Base-by-base conservation (phyloP, 1,140 invertebrate species). In the Hestina assimilis region DNA sequence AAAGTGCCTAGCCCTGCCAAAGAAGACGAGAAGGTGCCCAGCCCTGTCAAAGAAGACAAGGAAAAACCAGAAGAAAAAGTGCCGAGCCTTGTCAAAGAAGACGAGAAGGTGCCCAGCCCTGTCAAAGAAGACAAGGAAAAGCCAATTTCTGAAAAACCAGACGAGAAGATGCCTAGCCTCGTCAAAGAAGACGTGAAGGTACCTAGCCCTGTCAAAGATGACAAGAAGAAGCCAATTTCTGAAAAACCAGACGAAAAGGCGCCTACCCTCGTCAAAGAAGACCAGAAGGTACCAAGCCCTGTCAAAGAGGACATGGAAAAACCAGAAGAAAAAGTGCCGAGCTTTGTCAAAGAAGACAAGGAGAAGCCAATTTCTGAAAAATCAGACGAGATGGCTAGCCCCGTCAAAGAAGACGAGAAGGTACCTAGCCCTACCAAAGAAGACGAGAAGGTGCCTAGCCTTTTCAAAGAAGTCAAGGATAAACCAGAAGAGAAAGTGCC, bases 41-140 rank as follows among this genome's bases (percentile, higher is more conserved):
- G 47, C n/a, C 46, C 47, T 9, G 12, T 21, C 0, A 53, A 42
- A 28, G 40, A 51, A n/a, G 23, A 7, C 9, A 29, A 28, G n/a
- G n/a, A n/a, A n/a, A n/a, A n/a, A n/a, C n/a, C n/a, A n/a, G n/a
- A n/a, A n/a, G n/a, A n/a, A n/a, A 9, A 4, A 4, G 12, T 8
- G 4, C 48, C 31, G 0, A n/a, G 23, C 33, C 3, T 8, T 17
- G 2, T 2, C 1, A 11, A 24, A 50, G n/a, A 0, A 9, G 2
- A n/a, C 8, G 33, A 31, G 3, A 51, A 51, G 15, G 38, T 8
- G 35, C 53, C 63, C 5, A 67, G 56, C 38, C 31, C 47, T n/a
- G 40, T 54, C 4, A 41, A 64, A 48, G 33, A 41, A 28, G 26
- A 28, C 2, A 28, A 28, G 8, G 26, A 28, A 28, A 28, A 4